These are phyloP conservation scores for Pampus argenteus DNA, from an alignment of 2,797 vertebrate species.

Conservation along the genomic window DNA sequence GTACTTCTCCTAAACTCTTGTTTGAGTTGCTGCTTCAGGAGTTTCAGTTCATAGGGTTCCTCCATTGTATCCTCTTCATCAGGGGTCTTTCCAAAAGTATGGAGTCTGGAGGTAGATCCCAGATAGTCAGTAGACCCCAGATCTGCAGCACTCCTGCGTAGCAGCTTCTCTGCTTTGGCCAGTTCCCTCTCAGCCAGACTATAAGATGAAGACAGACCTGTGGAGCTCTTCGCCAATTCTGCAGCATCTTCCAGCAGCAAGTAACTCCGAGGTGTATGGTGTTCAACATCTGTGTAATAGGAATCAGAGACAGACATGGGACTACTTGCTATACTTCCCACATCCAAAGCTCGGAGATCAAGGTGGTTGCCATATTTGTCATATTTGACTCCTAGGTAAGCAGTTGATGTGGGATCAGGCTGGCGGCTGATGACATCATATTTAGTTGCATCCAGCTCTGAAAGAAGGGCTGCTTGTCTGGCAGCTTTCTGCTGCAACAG, in stretches of 20 bases:
- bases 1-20: conserved; percentile 98
- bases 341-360: conserved; percentile 93
- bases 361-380: conserved; percentile 91
- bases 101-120: conserved; percentile 91
- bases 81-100: conserved; percentile 92
- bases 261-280: conserved; percentile 92
- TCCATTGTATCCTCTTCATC: conserved; percentile 98
- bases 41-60: conserved; percentile 97
- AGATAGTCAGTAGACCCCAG: conserved; percentile 93
- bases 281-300: conserved; percentile 95
- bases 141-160: conserved; percentile 90
- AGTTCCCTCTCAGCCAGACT: conserved; percentile 95
- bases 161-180: conserved; percentile 93
- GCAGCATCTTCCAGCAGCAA: conserved; percentile 96
- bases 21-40: conserved; percentile 98
- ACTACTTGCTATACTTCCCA: conserved; percentile 91
- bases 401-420: conserved; percentile 88
- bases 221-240: conserved; percentile 93
- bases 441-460: conserved; percentile 92
- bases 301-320: conserved; percentile 98
- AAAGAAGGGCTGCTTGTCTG: conserved; percentile 91
- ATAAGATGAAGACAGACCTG: conserved; percentile 90
- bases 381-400: conserved; percentile 90
- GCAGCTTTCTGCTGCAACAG: conserved; percentile 95
- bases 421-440: conserved; percentile 96